A percentile compares a stretch with the other conserved stretches of the same genome.
Conservation (phyloP, 2,888 invertebrate species). For the Ormyrus nitidulus region DNA sequence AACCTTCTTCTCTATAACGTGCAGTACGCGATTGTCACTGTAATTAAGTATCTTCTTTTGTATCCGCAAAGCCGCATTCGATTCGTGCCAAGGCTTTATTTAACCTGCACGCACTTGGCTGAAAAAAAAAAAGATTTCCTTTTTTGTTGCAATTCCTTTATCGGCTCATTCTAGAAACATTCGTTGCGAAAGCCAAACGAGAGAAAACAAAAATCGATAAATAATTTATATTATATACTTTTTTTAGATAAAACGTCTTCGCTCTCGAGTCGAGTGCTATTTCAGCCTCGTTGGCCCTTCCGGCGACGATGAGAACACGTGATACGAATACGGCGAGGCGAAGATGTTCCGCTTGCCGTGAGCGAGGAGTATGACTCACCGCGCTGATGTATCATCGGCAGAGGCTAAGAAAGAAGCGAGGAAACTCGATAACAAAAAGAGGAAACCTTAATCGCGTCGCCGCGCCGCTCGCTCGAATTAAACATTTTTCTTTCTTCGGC, state of each 20-base stretch:
- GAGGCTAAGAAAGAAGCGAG: too few species aligned
- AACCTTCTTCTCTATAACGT: too few species aligned
- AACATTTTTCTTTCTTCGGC: too few species aligned
- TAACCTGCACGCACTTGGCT: background rate
- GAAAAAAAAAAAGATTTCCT: background rate
- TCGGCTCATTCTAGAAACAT: background rate
- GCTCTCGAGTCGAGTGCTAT: background rate
- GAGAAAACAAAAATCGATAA: background rate
- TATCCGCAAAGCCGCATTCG: background rate
- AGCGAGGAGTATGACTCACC: background rate
- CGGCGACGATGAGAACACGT: slow-evolving; percentile 6
- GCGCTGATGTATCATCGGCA: slow-evolving; percentile 3
- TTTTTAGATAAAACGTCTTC: background rate
- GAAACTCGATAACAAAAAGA: background rate
- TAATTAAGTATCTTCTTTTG: slow-evolving; percentile 30
- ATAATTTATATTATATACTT: background rate
- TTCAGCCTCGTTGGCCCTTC: slow-evolving; percentile 1
- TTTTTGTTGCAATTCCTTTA: background rate
- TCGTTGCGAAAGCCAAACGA: background rate
- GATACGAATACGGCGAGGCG: slow-evolving; percentile 1
- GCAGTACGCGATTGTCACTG: background rate
- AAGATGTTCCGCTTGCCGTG: background rate
- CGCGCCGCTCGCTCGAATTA: background rate
- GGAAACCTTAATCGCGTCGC: slow-evolving; percentile 7
- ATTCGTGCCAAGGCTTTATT: slow-evolving; percentile 47